Base-by-base conservation (phyloP, 1,140 invertebrate genomes). In the Lepidotrigona ventralis region DNA sequence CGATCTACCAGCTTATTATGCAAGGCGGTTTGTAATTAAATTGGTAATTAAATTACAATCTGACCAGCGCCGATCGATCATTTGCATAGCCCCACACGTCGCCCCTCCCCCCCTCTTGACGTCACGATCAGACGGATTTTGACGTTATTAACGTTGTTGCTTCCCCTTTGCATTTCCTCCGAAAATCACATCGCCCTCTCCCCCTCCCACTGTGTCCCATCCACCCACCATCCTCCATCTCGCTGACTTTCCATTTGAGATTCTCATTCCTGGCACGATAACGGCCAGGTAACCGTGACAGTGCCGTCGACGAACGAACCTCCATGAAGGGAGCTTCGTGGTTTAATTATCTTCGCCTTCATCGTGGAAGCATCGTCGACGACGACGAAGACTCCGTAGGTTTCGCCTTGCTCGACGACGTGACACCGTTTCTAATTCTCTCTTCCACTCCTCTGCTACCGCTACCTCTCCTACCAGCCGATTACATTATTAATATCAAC, bases 401-500 rank as follows among this genome's bases (percentile, higher is more conserved):
- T 87, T 74, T 46, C 73, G 56, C 72, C 79, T 64, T 29, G 51
- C 82, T 68, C 84, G 72, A 83, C 89, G 87, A 90, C 90, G 90
- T 90, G 89, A 90, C 90, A 88, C 76, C 83, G 70, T 88, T 89
- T 73, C 85, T 89, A 90, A 90, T 90, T 89, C 83, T 69, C 77
- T 29, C 58, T 60, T 14, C 11, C 58, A 64, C 60, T 63, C 75
- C 29, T 39, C 68, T 9, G 0, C 46, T 11, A 0, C 12, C 6
- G 6, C 39, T 46, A 8, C 14, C 15, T 19, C 58, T 23, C 17
- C 46, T 11, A 11, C 6, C 60, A 21, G 56, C 69, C 87, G 89
- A 90, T 90, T 90, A 90, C 88, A 88, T 90, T 90, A 90, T 90
- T 90, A 90, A 90, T 90, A 86, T 78, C 83, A 79, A 88, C 73